phyloP scores from a whole-genome alignment of 2,113 vertebrate species.

The Pteronura brasiliensis region DNA sequence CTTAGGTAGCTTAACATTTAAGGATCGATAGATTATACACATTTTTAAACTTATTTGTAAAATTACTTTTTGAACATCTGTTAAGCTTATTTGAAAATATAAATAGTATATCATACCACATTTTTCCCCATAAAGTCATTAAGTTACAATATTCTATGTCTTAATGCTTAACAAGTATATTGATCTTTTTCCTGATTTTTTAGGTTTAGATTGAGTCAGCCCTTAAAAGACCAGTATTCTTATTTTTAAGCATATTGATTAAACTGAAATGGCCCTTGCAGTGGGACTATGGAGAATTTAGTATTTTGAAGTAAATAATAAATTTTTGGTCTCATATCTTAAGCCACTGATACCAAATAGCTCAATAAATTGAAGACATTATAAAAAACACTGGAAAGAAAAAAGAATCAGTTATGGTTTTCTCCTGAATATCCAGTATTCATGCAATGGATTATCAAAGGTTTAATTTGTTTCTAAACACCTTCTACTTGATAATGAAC shows the following conservation, averaged over 20 bases:
- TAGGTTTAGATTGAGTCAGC: neutral
- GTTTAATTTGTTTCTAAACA: neutral
- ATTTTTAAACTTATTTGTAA: neutral
- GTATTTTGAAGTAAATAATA: neutral
- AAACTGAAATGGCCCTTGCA: neutral
- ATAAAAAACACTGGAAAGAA: neutral
- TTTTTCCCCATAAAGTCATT: neutral
- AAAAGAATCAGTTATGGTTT: neutral
- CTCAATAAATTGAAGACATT: neutral
- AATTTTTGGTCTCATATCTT: neutral
- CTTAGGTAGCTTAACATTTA: neutral
- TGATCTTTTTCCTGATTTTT: neutral
- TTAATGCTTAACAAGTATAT: neutral
- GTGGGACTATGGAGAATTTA: neutral
- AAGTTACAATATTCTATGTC: neutral
- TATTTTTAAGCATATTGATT: neutral
- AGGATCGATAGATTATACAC: neutral
- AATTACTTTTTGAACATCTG: neutral
- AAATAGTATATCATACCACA: neutral
- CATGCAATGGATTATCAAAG: neutral
- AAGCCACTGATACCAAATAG: neutral
- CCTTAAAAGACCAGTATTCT: neutral
- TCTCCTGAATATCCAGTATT: neutral
- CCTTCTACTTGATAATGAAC: neutral
- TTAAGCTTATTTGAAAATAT: neutral